Percentiles rank a stretch among this genome's conserved stretches.
phyloP scores from a whole-genome alignment of 2,888 invertebrate species.

The Lepidonotus clava region DNA sequence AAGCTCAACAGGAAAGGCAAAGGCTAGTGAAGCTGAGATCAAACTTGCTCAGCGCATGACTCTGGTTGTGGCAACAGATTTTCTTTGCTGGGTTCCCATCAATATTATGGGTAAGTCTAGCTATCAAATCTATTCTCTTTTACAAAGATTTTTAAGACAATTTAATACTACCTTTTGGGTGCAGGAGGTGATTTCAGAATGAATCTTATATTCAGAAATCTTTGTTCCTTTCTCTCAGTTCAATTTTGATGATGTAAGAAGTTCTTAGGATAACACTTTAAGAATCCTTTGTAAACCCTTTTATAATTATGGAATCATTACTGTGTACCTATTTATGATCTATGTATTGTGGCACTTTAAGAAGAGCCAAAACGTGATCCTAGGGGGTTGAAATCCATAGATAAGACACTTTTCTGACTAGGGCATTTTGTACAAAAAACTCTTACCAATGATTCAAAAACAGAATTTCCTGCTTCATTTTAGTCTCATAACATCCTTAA shows the following conservation, averaged over 20 bases:
- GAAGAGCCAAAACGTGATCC: too few relatives aligned
- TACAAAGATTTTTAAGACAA: not conserved
- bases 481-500: too few relatives aligned
- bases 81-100: slow-evolving; percentile 57
- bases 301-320: too few relatives aligned
- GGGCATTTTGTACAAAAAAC: too few relatives aligned
- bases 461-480: too few relatives aligned
- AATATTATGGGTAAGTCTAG: slow-evolving; percentile 49
- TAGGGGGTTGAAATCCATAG: too few relatives aligned
- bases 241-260: not conserved
- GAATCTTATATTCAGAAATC: not conserved
- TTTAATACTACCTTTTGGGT: not conserved
- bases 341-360: too few relatives aligned
- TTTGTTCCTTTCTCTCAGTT: not conserved
- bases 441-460: too few relatives aligned
- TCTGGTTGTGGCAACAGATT: slow-evolving; percentile 48
- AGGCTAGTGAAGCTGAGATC: slow-evolving; percentile 31
- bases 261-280: not conserved
- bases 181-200: too few relatives aligned
- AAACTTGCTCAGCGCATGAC: slow-evolving; percentile 34
- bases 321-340: too few relatives aligned
- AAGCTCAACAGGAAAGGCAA: slow-evolving; percentile 3
- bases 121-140: not conserved
- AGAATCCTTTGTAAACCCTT: not conserved
- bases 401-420: too few relatives aligned